phyloP scores from a whole-genome alignment of 2,888 invertebrate species.

The Ceratothoa steindachneri region DNA sequence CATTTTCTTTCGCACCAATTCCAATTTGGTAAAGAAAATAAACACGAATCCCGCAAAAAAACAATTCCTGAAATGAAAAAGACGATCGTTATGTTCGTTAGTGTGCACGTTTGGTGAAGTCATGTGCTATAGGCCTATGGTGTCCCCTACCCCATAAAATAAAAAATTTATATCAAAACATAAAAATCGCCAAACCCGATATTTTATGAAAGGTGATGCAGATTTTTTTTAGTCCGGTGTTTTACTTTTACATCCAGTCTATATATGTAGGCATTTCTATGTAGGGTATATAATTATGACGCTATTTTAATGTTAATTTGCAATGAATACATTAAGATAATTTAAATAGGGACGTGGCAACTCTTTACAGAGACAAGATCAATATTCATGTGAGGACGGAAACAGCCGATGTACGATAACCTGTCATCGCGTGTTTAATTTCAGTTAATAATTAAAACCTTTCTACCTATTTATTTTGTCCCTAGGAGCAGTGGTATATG shows the following conservation, averaged over 20 bases:
- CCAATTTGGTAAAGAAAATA: neutral
- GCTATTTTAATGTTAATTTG: neutral
- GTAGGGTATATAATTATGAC: neutral
- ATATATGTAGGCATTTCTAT: too few species aligned
- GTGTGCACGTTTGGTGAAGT: neutral
- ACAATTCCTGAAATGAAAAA: neutral
- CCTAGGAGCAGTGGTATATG: too few species aligned
- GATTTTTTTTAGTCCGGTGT: too few species aligned
- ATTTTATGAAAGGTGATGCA: too few species aligned
- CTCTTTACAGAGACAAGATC: neutral
- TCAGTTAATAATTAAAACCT: neutral
- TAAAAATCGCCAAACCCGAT: neutral
- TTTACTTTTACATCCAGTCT: too few species aligned
- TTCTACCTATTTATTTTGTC: neutral
- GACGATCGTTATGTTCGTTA: neutral
- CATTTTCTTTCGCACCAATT: neutral
- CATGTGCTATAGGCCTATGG: neutral
- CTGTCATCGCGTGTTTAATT: neutral
- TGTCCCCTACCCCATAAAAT: slow-evolving; percentile 4
- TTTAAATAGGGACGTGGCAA: slow-evolving; percentile 2
- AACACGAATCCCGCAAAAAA: too few species aligned
- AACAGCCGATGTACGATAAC: slow-evolving; percentile 9
- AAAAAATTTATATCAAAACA: neutral
- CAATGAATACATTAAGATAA: slow-evolving; percentile 11
- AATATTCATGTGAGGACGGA: slow-evolving; percentile 8